Percentiles rank a stretch among this genome's conserved stretches.
These are phyloP conservation scores for Meiosimyza decipiens DNA, from an alignment of 2,888 invertebrate species.

Conservation along the genomic window DNA sequence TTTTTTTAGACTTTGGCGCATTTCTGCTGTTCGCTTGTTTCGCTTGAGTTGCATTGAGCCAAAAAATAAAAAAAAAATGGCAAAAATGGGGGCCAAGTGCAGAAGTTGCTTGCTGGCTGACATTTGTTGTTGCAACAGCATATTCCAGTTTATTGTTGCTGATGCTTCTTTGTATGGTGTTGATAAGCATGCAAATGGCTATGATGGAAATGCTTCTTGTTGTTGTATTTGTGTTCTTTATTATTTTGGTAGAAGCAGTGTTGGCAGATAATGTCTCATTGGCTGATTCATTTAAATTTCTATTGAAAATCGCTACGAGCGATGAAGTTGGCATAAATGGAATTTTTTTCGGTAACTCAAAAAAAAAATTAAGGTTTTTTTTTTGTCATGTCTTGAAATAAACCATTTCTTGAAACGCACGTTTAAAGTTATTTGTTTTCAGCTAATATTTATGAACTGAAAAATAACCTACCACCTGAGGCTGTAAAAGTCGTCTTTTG, in stretches of 20 bases:
- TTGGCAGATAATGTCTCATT: constrained; percentile 6
- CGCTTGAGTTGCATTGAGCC: constrained; percentile 22
- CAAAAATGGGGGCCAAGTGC: constrained; percentile 40
- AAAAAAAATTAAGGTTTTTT: too few relatives aligned
- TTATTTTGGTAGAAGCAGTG: neutral
- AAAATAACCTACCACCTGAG: too few relatives aligned
- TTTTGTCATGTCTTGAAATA: too few relatives aligned
- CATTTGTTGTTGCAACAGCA: constrained; percentile 14
- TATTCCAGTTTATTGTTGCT: constrained; percentile 1
- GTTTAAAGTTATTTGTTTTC: too few relatives aligned
- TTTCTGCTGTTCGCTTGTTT: constrained; percentile 15
- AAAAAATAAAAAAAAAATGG: constrained; percentile 2
- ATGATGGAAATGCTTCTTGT: constrained; percentile 16
- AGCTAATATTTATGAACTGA: too few relatives aligned
- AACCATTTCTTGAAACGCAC: too few relatives aligned
- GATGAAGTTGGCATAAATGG: too few relatives aligned
- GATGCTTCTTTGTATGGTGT: too few relatives aligned
- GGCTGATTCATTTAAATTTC: constrained; percentile 29
- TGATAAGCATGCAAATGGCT: neutral
- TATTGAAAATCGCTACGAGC: neutral
- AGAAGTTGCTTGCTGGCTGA: constrained; percentile 28
- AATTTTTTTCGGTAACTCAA: neutral
- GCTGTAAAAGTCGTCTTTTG: too few relatives aligned
- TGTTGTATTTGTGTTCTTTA: constrained; percentile 11
- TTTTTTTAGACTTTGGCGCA: neutral